Percentiles rank a stretch among this genome's conserved stretches.
phyloP scores from a whole-genome alignment of 2,888 invertebrate genomes.

The Ophion obscuratus region DNA sequence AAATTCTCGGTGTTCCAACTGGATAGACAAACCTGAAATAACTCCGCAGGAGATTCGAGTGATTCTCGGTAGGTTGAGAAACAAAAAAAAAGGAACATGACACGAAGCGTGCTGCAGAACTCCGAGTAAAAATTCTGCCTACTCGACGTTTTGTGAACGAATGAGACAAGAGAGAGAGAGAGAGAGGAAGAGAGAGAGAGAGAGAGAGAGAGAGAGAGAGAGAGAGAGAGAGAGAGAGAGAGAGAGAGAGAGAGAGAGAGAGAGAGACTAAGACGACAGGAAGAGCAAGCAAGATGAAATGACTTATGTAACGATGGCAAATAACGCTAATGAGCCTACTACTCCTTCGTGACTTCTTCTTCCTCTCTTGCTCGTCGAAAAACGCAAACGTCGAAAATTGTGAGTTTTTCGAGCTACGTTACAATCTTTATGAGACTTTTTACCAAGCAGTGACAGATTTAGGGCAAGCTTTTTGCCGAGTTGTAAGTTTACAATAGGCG shows the following conservation, averaged over 20 bases:
- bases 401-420: constrained; percentile 5
- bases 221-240: too few relatives aligned
- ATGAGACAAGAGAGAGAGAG: constrained; percentile 10
- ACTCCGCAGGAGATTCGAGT: constrained; percentile 31
- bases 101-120: constrained; percentile 23
- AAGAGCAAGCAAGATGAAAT: constrained; percentile 60
- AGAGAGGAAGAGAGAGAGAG: too few relatives aligned
- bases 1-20: constrained; percentile 39
- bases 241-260: too few relatives aligned
- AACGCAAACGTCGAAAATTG: constrained; percentile 32
- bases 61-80: constrained; percentile 13
- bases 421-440: constrained; percentile 14
- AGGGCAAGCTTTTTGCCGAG: not conserved
- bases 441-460: constrained; percentile 7
- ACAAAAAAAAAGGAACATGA: constrained; percentile 14
- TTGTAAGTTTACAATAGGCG: not conserved
- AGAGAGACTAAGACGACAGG: constrained; percentile 14
- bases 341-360: constrained; percentile 72
- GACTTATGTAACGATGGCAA: constrained; percentile 83
- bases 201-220: too few relatives aligned
- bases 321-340: constrained; percentile 83
- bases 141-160: constrained; percentile 34
- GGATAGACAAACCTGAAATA: constrained; percentile 36
- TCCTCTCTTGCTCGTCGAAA: constrained; percentile 45
- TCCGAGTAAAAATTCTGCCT: constrained; percentile 21